phyloP scores from a whole-genome alignment of 1,140 invertebrate genomes.

The Brachionus manjavacas region DNA sequence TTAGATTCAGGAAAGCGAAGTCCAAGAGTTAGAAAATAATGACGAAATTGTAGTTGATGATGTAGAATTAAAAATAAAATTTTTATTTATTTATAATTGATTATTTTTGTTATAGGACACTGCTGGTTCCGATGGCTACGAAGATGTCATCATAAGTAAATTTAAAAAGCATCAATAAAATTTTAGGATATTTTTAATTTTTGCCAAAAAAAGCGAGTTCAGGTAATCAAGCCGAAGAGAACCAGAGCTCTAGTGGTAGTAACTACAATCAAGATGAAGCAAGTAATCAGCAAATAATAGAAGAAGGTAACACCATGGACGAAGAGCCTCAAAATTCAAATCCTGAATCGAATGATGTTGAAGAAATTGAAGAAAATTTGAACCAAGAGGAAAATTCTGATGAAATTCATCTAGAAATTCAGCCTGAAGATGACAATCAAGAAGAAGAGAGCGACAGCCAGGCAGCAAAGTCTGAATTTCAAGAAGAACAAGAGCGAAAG shows the following conservation, averaged over 20 bases:
- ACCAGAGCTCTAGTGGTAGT: constrained; percentile 2
- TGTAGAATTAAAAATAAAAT: neutral
- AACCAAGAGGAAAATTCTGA: neutral
- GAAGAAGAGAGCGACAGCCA: neutral
- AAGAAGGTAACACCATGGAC: neutral
- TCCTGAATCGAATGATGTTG: neutral
- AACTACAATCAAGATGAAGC: constrained; percentile 9
- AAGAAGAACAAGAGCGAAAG: neutral
- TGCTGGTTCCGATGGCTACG: constrained; percentile 5
- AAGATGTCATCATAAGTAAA: constrained; percentile 24
- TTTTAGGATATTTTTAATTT: neutral
- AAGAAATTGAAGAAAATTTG: constrained; percentile 22
- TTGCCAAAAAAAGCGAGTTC: neutral
- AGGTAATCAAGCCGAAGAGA: neutral
- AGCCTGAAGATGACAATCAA: neutral
- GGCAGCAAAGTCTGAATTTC: neutral
- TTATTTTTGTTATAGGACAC: neutral
- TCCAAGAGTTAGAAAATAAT: neutral
- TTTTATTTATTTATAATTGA: neutral
- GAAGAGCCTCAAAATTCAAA: neutral
- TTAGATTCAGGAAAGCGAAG: neutral
- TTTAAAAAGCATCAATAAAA: neutral
- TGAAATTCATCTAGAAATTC: constrained; percentile 15
- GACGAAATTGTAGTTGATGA: constrained; percentile 7
- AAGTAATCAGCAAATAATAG: neutral